These are phyloP conservation scores for Taxidea taxus DNA, from an alignment of 2,113 vertebrate species.

Conservation along the genomic window DNA sequence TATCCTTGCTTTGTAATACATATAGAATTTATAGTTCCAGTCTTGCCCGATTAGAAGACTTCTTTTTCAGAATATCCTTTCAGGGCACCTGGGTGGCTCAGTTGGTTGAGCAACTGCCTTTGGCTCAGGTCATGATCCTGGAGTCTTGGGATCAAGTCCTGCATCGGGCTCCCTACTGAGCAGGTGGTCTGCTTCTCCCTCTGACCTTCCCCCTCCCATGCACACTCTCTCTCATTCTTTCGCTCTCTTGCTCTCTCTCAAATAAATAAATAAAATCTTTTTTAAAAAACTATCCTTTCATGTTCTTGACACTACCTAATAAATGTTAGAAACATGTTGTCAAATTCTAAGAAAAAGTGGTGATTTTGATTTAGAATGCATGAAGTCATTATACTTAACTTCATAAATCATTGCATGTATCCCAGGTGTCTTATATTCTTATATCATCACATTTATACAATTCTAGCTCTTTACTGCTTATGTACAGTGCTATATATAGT, in stretches of 20 bases:
- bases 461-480: not conserved
- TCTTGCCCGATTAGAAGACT: not conserved
- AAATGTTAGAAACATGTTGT: not conserved
- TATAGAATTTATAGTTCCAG: not conserved
- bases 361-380: slow-evolving; percentile 20
- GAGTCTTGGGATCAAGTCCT: too few relatives aligned
- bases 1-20: not conserved
- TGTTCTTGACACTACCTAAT: not conserved
- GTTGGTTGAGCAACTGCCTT: too few relatives aligned
- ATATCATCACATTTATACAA: not conserved
- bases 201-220: too few relatives aligned
- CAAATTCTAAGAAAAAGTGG: not conserved
- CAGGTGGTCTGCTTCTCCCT: too few relatives aligned
- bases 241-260: too few relatives aligned
- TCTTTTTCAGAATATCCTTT: not conserved
- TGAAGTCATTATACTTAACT: not conserved
- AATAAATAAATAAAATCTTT: too few relatives aligned
- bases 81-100: not conserved
- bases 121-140: too few relatives aligned
- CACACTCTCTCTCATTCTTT: too few relatives aligned
- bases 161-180: too few relatives aligned
- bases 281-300: not conserved
- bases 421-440: not conserved
- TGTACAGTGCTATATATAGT: not conserved
- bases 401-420: not conserved